These are phyloP conservation scores for Drosophila athabasca DNA, from an alignment of 1,140 invertebrate genomes.

Conservation along the genomic window DNA sequence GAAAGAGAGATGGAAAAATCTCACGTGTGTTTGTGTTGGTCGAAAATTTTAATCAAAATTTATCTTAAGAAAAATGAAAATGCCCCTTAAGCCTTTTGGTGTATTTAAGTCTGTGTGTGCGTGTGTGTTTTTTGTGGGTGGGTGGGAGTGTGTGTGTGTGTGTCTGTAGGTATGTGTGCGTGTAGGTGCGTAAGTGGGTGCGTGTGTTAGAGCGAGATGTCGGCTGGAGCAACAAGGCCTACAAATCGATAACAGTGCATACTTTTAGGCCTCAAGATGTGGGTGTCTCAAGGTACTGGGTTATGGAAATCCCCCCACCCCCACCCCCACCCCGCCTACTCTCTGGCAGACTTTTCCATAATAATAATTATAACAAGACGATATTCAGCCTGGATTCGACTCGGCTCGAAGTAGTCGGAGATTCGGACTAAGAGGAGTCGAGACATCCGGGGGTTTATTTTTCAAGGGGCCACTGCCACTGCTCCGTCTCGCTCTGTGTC, in stretches of 20 bases:
- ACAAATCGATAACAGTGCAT: constrained; percentile 68
- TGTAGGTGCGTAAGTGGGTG: not conserved
- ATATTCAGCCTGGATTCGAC: not conserved
- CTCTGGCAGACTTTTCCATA: constrained; percentile 13
- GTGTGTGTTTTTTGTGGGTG: not conserved
- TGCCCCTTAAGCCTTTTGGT: constrained; percentile 23
- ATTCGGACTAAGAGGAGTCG: not conserved
- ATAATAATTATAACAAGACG: constrained; percentile 67
- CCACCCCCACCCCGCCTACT: no score
- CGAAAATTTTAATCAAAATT: constrained; percentile 80
- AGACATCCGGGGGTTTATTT: no score
- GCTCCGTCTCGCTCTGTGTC: no score
- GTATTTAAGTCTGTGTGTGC: not conserved
- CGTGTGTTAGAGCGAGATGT: constrained; percentile 59
- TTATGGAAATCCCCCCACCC: not conserved
- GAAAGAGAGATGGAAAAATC: constrained; percentile 26
- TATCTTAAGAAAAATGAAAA: constrained; percentile 78
- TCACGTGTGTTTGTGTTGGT: constrained; percentile 59
- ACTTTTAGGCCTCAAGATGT: constrained; percentile 67
- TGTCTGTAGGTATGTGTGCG: not conserved
- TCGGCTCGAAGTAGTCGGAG: constrained; percentile 1
- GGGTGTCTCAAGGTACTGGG: constrained; percentile 28
- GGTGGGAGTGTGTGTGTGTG: constrained; percentile 15
- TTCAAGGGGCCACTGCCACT: no score
- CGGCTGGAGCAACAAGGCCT: constrained; percentile 47